Percentiles rank a stretch among this genome's conserved stretches.
Evolutionary conservation across 1,140 invertebrate species (phyloP).

Genomic region (Caenorhabditis inopinata): DNA sequence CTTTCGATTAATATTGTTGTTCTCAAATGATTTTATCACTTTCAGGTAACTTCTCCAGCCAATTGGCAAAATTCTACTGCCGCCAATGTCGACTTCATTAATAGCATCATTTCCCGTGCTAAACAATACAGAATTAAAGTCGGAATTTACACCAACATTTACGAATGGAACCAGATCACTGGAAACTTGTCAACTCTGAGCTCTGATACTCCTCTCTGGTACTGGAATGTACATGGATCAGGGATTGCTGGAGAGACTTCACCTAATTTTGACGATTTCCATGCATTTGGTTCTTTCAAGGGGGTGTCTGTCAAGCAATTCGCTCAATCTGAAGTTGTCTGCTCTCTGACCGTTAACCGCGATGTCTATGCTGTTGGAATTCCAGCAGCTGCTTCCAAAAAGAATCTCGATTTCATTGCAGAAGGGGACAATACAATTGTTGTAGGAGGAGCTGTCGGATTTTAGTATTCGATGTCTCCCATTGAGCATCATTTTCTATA

Average conservation of each 20-base stretch:
- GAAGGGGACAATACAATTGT: neutral
- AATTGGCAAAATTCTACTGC: conserved; percentile 27
- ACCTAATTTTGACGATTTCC: conserved; percentile 42
- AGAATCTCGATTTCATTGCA: neutral
- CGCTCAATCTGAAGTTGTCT: conserved; percentile 41
- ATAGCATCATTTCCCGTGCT: conserved; percentile 13
- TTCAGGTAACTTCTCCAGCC: conserved; percentile 40
- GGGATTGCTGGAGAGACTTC: conserved; percentile 38
- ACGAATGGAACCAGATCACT: conserved; percentile 45
- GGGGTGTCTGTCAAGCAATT: conserved; percentile 42
- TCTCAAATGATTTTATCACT: neutral
- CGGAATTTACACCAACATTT: conserved; percentile 41
- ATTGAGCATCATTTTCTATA: no score
- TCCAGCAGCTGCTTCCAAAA: neutral
- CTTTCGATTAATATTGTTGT: no score
- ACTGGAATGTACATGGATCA: conserved; percentile 36
- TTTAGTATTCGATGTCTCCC: no score
- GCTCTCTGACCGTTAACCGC: conserved; percentile 39
- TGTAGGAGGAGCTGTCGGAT: neutral
- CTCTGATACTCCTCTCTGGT: conserved; percentile 32
- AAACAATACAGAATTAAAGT: conserved; percentile 32
- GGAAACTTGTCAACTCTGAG: conserved; percentile 28
- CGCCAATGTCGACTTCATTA: conserved; percentile 43
- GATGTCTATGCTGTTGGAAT: conserved; percentile 36
- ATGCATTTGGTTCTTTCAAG: conserved; percentile 38